Evolutionary conservation across 2,113 vertebrate genomes (phyloP).

Genomic region (Tetrao urogallus): DNA sequence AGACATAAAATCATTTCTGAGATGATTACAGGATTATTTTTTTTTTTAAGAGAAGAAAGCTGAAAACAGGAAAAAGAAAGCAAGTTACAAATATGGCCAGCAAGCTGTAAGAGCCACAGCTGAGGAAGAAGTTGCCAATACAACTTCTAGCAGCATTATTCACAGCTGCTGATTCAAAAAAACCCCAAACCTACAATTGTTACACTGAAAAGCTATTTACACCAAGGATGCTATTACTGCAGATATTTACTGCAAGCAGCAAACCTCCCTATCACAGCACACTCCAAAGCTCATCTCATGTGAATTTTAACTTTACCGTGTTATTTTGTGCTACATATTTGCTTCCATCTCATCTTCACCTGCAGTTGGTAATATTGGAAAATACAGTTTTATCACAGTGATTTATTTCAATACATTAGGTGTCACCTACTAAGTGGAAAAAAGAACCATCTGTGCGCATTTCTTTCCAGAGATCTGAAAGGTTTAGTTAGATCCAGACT

Average conservation of each 20-base stretch:
- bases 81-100: background rate
- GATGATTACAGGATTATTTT: background rate
- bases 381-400: background rate
- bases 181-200: background rate
- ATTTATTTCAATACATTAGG: background rate
- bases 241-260: background rate
- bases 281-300: background rate
- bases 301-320: background rate
- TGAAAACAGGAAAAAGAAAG: background rate
- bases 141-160: background rate
- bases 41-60: background rate
- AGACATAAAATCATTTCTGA: background rate
- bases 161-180: background rate
- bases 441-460: background rate
- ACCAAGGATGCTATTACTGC: background rate
- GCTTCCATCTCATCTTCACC: background rate
- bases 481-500: background rate
- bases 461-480: background rate
- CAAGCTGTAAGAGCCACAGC: background rate
- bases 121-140: background rate
- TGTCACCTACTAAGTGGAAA: background rate
- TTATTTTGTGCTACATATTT: background rate
- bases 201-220: background rate
- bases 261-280: background rate
- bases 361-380: background rate